Base-by-base conservation (phyloP, 2,113 vertebrate species). In the Struthio camelus region DNA sequence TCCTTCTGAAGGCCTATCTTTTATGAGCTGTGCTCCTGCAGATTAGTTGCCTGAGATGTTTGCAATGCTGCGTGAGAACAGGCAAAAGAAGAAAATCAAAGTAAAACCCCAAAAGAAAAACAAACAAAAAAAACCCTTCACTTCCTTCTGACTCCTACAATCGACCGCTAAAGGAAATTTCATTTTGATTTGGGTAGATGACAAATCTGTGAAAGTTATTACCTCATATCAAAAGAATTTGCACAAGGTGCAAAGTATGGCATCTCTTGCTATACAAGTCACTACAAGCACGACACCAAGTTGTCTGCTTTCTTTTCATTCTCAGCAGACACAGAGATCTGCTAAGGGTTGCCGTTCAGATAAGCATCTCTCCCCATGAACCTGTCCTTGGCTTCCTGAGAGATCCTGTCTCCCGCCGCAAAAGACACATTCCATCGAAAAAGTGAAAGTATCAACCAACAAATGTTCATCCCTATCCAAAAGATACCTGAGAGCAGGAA, bases 31-130 rank as follows among this genome's bases (percentile, higher is more conserved):
- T 75, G 72, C 54, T 96, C 67, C 80, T 77, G 71, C 50, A 96
- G 88, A 96, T 90, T 91, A 90, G 76, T 88, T 97, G 94, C 69
- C 79, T 93, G 64, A 94, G 96, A 91, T 42, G 38, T 91, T 59
- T 95, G 84, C 72, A 91, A 80, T 58, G 50, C 69, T 90, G 19
- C 76, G 88, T 86, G 56, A 95, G 80, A 90, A 91, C 28, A 2
- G 8, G 85, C 50, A 89, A 72, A 94, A 85, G 65, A 80, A 30
- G 36, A 90, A 92, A 93, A 90, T 53, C 40, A 92, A 85, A 96
- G 66, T 69, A 93, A 95, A 28, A 61, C 28, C 46, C 67, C 89
- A 90, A 94, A 90, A 73, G n/a, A 72, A 91, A 95, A 92, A 80
- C 14, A 87, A 93, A 78, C 51, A 40, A 1, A 3, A 92, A 91